Conservation (phyloP, 2,888 invertebrate species). For the Sphaeridia pumilis region DNA sequence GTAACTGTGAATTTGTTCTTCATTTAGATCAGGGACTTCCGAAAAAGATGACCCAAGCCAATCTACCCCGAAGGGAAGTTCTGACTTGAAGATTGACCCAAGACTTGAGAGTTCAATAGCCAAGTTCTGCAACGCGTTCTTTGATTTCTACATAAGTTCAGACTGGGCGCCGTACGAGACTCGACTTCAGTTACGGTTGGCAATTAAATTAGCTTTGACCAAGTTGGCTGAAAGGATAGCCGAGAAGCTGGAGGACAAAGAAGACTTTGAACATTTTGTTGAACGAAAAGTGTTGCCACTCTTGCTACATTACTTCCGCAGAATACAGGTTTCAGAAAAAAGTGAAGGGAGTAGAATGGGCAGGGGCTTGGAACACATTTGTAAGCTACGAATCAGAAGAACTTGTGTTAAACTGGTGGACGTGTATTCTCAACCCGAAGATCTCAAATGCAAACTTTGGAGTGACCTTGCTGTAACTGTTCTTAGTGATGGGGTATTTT, state of each 20-base stretch:
- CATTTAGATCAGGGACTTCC: no score
- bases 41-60: no score
- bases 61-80: constrained; percentile 8
- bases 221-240: constrained; percentile 19
- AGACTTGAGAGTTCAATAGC: constrained; percentile 28
- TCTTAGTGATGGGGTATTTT: constrained; percentile 31
- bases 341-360: no score
- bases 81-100: constrained; percentile 23
- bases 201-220: constrained; percentile 25
- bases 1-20: no score
- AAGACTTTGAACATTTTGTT: background rate
- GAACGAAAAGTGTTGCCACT: constrained; percentile 15
- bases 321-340: background rate
- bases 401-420: constrained; percentile 22
- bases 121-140: constrained; percentile 24
- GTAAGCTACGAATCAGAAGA: constrained; percentile 20
- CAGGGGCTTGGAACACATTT: background rate
- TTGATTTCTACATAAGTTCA: constrained; percentile 27
- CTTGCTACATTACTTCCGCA: constrained; percentile 8
- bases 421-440: constrained; percentile 19
- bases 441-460: constrained; percentile 30
- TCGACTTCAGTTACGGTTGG: constrained; percentile 22
- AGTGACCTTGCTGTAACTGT: constrained; percentile 31
- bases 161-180: constrained; percentile 34
- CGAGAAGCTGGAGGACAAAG: background rate